These are phyloP conservation scores for Hesperia comma DNA, from an alignment of 2,888 invertebrate species.

Conservation along the genomic window DNA sequence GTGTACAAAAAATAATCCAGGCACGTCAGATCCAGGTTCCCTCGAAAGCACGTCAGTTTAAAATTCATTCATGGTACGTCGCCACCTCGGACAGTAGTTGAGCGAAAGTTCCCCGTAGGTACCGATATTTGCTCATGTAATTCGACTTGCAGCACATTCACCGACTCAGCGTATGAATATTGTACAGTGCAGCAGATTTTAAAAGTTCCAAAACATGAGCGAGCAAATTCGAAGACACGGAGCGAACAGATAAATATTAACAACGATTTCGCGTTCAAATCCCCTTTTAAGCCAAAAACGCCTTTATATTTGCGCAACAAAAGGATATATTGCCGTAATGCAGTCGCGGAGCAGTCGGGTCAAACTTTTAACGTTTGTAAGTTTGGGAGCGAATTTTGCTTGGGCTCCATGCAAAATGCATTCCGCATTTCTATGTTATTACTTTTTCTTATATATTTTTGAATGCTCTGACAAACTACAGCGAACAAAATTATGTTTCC, in stretches of 20 bases:
- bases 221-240: conserved; percentile 36
- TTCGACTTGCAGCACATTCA: conserved; percentile 11
- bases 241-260: conserved; percentile 36
- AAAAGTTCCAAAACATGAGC: conserved; percentile 36
- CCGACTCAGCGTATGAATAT: conserved; percentile 33
- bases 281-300: conserved; percentile 15
- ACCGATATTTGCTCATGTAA: conserved; percentile 28
- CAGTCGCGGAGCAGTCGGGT: conserved; percentile 2
- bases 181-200: conserved; percentile 30
- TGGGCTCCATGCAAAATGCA: conserved; percentile 29
- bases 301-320: conserved; percentile 7
- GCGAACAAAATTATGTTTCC: conserved; percentile 24
- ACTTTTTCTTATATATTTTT: conserved; percentile 25
- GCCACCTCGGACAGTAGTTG: conserved; percentile 4
- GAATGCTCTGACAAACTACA: conserved; percentile 28
- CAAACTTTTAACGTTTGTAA: conserved; percentile 33
- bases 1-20: not conserved
- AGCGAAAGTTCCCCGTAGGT: conserved; percentile 4
- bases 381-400: conserved; percentile 30
- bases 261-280: conserved; percentile 33
- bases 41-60: not conserved
- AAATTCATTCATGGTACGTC: conserved; percentile 1
- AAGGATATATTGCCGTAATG: conserved; percentile 21
- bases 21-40: not conserved
- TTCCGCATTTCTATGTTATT: conserved; percentile 26